These are phyloP conservation scores for Eupithecia tripunctaria DNA, from an alignment of 2,888 invertebrate genomes.

Conservation along the genomic window DNA sequence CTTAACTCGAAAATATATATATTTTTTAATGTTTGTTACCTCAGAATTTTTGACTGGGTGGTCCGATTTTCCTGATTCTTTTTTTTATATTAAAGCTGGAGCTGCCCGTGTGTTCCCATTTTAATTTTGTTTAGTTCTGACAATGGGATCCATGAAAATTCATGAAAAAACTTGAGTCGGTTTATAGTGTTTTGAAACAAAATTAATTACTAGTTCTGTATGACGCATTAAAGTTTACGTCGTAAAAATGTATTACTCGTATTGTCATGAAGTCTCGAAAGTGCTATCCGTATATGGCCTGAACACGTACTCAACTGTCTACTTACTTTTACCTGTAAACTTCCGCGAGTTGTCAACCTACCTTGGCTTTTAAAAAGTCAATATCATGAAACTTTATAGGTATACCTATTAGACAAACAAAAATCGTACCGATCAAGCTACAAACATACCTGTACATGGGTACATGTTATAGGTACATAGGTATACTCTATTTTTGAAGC, in stretches of 20 bases:
- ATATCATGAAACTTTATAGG: slow-evolving; percentile 10
- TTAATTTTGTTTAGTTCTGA: no score
- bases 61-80: no score
- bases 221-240: slow-evolving; percentile 3
- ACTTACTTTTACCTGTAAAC: slow-evolving; percentile 26
- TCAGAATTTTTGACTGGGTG: no score
- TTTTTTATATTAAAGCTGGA: no score
- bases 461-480: not conserved
- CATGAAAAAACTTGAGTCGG: no score
- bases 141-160: no score
- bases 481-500: not conserved
- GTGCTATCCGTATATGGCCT: slow-evolving; percentile 23
- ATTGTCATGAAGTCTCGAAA: slow-evolving; percentile 24
- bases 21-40: no score
- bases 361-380: slow-evolving; percentile 39
- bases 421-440: not conserved
- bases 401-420: slow-evolving; percentile 32
- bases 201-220: no score
- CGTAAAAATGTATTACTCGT: slow-evolving; percentile 25
- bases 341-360: slow-evolving; percentile 28
- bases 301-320: slow-evolving; percentile 7
- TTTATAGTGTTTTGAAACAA: no score
- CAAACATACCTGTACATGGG: not conserved
- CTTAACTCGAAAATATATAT: no score
- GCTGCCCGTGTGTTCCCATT: no score